Conservation (phyloP, 2,113 vertebrate genomes). For the Dipodomys merriami region DNA sequence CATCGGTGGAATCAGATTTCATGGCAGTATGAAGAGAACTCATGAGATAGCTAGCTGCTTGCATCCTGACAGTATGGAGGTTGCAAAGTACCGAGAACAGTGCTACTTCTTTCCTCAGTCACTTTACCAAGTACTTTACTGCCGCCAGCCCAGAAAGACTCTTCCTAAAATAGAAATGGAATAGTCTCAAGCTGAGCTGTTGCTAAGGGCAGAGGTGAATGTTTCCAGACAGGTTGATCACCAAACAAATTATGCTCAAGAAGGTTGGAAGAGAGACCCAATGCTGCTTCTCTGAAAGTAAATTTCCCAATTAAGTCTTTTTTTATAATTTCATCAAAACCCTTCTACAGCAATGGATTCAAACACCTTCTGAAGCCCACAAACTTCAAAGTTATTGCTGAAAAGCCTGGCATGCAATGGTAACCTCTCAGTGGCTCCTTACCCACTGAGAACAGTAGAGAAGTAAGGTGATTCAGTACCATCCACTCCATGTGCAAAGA, state of each 20-base stretch:
- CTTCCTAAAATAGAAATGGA: conserved; percentile 51
- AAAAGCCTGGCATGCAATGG: conserved; percentile 79
- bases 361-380: conserved; percentile 82
- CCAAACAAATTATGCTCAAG: conserved; percentile 50
- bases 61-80: neutral
- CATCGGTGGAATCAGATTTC: conserved; percentile 40
- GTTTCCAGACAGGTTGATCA: conserved; percentile 21
- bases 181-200: neutral
- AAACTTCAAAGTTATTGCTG: conserved; percentile 79
- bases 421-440: conserved; percentile 71
- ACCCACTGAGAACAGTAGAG: neutral
- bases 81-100: neutral
- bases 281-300: conserved; percentile 75
- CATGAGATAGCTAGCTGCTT: neutral
- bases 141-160: conserved; percentile 49
- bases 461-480: neutral
- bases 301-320: conserved; percentile 73
- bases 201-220: conserved; percentile 22
- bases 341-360: conserved; percentile 81
- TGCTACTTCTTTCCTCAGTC: conserved; percentile 42
- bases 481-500: neutral
- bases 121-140: neutral
- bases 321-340: conserved; percentile 79
- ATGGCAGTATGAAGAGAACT: conserved; percentile 27
- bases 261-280: conserved; percentile 57